Conservation (phyloP, 2,797 vertebrate genomes). For the Enteromius fasciolatus region DNA sequence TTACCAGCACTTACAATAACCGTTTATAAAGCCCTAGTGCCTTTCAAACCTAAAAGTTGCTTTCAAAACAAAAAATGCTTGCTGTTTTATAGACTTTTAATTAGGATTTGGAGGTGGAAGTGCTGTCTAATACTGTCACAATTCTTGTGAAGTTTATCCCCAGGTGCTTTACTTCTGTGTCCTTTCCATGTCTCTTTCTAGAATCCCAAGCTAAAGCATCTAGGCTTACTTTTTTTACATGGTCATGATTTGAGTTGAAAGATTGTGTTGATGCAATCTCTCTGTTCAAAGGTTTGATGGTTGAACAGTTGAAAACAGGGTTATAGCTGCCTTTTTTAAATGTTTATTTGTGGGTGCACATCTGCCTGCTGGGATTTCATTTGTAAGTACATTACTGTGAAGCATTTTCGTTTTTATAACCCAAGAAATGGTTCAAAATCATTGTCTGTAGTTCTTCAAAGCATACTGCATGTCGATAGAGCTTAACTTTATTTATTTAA, state of each 20-base stretch:
- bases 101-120: background rate
- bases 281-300: background rate
- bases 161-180: background rate
- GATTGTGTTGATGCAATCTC: background rate
- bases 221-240: background rate
- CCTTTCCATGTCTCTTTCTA: background rate
- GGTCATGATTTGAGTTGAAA: background rate
- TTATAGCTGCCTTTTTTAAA: background rate
- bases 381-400: conserved; percentile 1
- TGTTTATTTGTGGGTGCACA: background rate
- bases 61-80: no score
- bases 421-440: background rate
- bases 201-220: background rate
- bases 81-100: background rate
- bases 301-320: background rate
- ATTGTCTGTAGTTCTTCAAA: background rate
- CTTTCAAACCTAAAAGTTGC: background rate
- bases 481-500: background rate
- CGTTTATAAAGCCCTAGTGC: background rate
- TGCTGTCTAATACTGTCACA: background rate
- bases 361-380: background rate
- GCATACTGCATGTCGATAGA: background rate
- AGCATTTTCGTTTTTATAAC: background rate
- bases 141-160: background rate
- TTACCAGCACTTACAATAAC: background rate